Evolutionary conservation across 2,888 invertebrate genomes (phyloP), one percentile per base, ranked within the genome.

Genomic region (Timandra comae): DNA sequence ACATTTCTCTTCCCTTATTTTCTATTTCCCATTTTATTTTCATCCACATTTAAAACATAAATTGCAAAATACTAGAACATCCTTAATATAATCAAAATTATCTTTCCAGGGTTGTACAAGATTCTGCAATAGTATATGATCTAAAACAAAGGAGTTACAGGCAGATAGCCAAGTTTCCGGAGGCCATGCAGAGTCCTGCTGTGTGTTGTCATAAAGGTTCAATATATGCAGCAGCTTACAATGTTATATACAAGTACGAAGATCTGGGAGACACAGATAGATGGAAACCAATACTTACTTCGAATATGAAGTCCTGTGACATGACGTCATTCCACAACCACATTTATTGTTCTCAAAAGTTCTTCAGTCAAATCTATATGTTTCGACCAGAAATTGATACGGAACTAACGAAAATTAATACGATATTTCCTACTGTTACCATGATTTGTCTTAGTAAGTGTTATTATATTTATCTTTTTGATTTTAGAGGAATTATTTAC

Each of bases 281-380:
- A 7, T 84, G 82, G 84, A 29, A 20, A 0, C 46, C 41, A 2
- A 51, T 66, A 2, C 29, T 69, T 0, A 30, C 43, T 1, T 67
- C 73, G 5, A 53, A 71, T 0, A 63, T 78, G 19, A 51, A 69
- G 29, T 55, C 62, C 2, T 69, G 56, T 27, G 62, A 52, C 23
- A 59, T 85, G 58, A 42, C 59, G 1, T 75, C 84, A 2, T 75
- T 52, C 25, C 71, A 63, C 25, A 66, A 65, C 0, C 67, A 71
- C 40, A 71, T 85, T 22, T 81, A 79, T 37, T 71, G 74, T 29
- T 63, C 71, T 1, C 82, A 82, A 38, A 69, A 61, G 39, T 81
- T 70, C 32, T 79, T 74, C 30, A 63, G 54, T 11, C 53, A 63
- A 23, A 28, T 84, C 27, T 73, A 71, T 32, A 64, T 77, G 41